Evolutionary conservation across 2,888 invertebrate genomes (phyloP).

Genomic region (Notodonta dromedarius): DNA sequence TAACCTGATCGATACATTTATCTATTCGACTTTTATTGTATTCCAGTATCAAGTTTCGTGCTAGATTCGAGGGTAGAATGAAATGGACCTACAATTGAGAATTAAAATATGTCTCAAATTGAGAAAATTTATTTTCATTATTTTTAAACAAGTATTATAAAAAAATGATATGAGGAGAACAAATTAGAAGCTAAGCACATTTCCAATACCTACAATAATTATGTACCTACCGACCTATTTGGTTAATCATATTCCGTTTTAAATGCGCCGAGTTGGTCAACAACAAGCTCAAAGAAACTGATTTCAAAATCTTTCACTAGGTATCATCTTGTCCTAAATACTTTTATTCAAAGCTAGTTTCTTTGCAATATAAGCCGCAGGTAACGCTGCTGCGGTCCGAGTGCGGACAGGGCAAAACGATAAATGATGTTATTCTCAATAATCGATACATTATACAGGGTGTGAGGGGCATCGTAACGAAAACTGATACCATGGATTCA

Average conservation of each 20-base stretch:
- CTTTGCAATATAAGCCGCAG: slow-evolving; percentile 39
- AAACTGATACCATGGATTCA: too few relatives aligned
- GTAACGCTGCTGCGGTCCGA: slow-evolving; percentile 26
- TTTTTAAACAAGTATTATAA: too few relatives aligned
- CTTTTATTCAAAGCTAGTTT: slow-evolving; percentile 25
- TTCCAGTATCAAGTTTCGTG: too few relatives aligned
- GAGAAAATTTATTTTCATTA: too few relatives aligned
- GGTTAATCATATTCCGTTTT: neutral
- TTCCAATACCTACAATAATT: too few relatives aligned
- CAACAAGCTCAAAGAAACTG: slow-evolving; percentile 9
- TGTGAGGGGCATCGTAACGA: too few relatives aligned
- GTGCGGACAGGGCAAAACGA: slow-evolving; percentile 39
- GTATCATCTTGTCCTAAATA: slow-evolving; percentile 27
- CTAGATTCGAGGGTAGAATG: too few relatives aligned
- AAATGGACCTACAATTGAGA: too few relatives aligned
- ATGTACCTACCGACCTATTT: too few relatives aligned
- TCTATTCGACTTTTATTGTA: slow-evolving; percentile 21
- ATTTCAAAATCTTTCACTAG: slow-evolving; percentile 28
- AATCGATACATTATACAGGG: slow-evolving; percentile 28
- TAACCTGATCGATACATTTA: slow-evolving; percentile 40
- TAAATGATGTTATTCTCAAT: slow-evolving; percentile 38
- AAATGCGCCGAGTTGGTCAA: slow-evolving; percentile 7
- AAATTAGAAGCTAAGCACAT: too few relatives aligned
- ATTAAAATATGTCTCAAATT: too few relatives aligned
- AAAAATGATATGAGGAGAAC: too few relatives aligned